Conservation (phyloP, 2,888 invertebrate species). For the Onthophagus sagittarius region DNA sequence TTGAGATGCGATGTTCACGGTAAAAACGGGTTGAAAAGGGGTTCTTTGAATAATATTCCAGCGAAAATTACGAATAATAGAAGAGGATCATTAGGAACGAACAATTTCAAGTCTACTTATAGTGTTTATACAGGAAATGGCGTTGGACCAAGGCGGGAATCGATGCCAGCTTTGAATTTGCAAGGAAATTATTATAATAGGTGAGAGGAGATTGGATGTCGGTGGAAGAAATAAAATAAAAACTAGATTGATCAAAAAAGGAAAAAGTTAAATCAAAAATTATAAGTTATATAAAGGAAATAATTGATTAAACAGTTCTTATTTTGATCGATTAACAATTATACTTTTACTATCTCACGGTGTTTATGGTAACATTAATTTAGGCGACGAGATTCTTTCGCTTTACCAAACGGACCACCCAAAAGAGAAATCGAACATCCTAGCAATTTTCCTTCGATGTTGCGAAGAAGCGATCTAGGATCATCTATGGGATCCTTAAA, state of each 20-base stretch:
- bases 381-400: conserved; percentile 62
- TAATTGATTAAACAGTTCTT: not conserved
- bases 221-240: not conserved
- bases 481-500: conserved; percentile 40
- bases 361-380: conserved; percentile 17
- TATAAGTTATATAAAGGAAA: conserved; percentile 1
- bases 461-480: conserved; percentile 54
- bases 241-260: not conserved
- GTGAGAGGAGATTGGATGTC: conserved; percentile 27
- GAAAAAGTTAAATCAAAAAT: not conserved
- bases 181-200: conserved; percentile 36
- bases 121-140: conserved; percentile 40
- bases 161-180: conserved; percentile 47
- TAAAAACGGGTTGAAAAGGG: conserved; percentile 51
- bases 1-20: conserved; percentile 72
- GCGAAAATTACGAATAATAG: conserved; percentile 53
- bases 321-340: not conserved
- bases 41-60: conserved; percentile 55
- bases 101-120: conserved; percentile 38
- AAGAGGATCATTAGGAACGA: conserved; percentile 55
- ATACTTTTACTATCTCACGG: conserved; percentile 6
- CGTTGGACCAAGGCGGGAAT: conserved; percentile 50
- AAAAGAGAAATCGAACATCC: conserved; percentile 64
- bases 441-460: conserved; percentile 64
- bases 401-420: conserved; percentile 55